Evolutionary conservation across 2,113 vertebrate genomes (phyloP), one percentile per base, ranked within the genome.

Genomic region (Gobiocypris rarus): DNA sequence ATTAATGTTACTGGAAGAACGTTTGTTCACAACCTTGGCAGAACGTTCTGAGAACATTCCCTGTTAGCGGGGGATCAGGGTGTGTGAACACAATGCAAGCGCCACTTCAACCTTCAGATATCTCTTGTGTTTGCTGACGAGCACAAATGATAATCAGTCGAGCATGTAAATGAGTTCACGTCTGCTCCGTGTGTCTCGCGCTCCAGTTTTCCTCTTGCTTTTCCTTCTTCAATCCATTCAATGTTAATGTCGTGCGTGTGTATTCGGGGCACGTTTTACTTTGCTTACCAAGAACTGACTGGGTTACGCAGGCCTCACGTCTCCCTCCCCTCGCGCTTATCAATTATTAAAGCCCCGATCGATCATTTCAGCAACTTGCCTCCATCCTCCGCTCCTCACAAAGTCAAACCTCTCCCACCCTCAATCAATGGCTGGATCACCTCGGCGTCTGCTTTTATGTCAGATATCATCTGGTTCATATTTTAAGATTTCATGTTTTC

Each of bases 321-420:
- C 82, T n/a, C 80, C 75, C 86, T 78, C 73, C 84, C 90, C 90
- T 89, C 89, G 83, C 89, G 89, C 93, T 93, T 94, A 94, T 95
- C 92, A 95, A 95, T 95, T 94, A 95, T 95, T 95, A 94, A 95
- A 91, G 92, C 91, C 34, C 45, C 78, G 92, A 95, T 95, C 91
- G 94, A 95, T 94, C 94, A 90, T 90, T 93, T 92, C 92, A 92
- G 92, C 93, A 90, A 80, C 90, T 92, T 91, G 88, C 92, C 92
- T 94, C 92, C 92, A 94, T 93, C 93, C 92, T 90, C 86, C 91
- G 91, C 92, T 93, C 93, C 92, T 92, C 93, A 92, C 92, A 94
- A 93, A 93, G 92, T 92, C 89, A 87, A 92, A 93, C 89, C 92
- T 89, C 85, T 89, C 92, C 91, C 89, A 90, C 88, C 78, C 87